Percentiles rank a stretch among this genome's conserved stretches.
Evolutionary conservation across 2,113 vertebrate genomes (phyloP).

Genomic region (Thermophis baileyi): DNA sequence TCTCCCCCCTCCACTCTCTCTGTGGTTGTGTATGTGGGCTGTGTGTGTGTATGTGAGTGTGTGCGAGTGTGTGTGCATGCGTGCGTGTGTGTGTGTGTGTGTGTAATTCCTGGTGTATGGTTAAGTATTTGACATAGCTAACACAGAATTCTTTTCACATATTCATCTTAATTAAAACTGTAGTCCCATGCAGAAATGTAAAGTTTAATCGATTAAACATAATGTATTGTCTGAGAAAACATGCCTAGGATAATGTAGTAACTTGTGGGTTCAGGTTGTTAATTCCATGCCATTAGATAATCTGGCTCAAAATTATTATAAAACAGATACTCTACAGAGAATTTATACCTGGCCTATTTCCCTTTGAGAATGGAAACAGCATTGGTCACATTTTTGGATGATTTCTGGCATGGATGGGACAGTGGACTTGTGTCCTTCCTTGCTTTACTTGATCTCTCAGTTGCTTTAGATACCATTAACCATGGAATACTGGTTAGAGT

Average conservation of each 20-base stretch:
- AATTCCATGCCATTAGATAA: not conserved
- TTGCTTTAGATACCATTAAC: no score
- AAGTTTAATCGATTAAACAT: not conserved
- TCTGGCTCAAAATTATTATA: not conserved
- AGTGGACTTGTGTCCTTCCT: no score
- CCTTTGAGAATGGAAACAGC: no score
- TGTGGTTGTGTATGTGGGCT: no score
- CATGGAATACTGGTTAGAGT: no score
- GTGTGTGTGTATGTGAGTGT: no score
- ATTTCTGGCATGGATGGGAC: no score
- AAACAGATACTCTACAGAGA: not conserved
- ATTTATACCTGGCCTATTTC: not conserved
- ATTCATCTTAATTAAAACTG: not conserved
- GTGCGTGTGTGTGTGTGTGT: not conserved
- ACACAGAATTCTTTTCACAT: not conserved
- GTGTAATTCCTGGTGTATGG: not conserved
- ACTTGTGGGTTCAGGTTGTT: not conserved
- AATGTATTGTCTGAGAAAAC: not conserved
- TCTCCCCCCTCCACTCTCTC: no score
- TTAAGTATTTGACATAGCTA: not conserved
- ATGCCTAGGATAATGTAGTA: not conserved
- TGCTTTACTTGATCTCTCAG: no score
- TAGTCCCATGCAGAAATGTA: not conserved
- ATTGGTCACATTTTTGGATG: no score
- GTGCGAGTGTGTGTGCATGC: no score